Evolutionary conservation across 37 sponge, comb jelly and placozoan genomes (phyloP), one percentile per base, ranked within the genome.

Genomic region (Chondrosia reniformis): DNA sequence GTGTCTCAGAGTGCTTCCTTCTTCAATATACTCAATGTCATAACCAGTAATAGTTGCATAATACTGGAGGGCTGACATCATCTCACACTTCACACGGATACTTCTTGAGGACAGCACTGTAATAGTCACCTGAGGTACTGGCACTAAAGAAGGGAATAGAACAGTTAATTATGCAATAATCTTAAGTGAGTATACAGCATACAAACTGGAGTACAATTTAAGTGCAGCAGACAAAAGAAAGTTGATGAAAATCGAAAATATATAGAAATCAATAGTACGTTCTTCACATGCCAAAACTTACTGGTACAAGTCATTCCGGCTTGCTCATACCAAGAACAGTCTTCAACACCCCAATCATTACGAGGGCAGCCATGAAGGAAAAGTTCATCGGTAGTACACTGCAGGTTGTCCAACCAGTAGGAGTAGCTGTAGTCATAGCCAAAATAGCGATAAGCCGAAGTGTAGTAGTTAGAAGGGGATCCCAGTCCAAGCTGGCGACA

Each of bases 401-500:
- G 41, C 7, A 69, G 72, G 43, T 69, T 69, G 72, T 69, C 72
- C 72, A 69, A 17, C 72, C 38, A 40, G 13, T 39, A 69, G n/a
- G 38, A 69, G 10, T 41, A 36, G 24, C 37, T n/a, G 41, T 2
- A 38, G 72, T 69, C 72, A 36, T 39, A 13, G 15, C 72, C 72
- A 69, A 34, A 69, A 37, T 24, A 17, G n/a, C 72, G 39, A 17
- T 21, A 24, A 34, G 36, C 41, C 4, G 72, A 43, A 2, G 72
- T 34, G 44, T 34, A 10, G 5, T 36, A 24, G 22, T 24, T 69
- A 21, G 41, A 69, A 13, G 38, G 72, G 24, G 72, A 8, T 25
- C 72, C 72, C 17, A 69, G 42, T 25, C 72, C 72, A 36, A 69
- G 72, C 72, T 69, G 72, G 42, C 41, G 72, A 25, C 72, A 69